Base-by-base conservation (phyloP, 2,113 vertebrate species). In the Laticauda laticaudata region DNA sequence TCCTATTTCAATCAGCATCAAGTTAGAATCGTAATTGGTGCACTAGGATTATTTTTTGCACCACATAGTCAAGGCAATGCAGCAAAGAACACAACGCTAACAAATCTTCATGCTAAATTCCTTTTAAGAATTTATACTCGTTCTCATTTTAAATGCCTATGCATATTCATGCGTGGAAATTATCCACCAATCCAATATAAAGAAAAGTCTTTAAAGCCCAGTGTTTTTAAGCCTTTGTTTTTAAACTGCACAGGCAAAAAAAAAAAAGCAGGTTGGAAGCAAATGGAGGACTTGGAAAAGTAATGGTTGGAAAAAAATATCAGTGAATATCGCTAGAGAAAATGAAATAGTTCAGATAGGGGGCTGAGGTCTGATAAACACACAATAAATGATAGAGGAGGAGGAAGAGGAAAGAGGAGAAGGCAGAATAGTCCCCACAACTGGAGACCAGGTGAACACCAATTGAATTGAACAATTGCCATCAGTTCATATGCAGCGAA, bases 231-330 rank as follows among this genome's bases (percentile, higher is more conserved):
- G 34, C 12, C 26, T 89, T n/a, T 55, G 39, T 89, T 89, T 57
- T 89, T 26, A 64, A n/a, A 54, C 69, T 5, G 15, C n/a, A 87
- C 45, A 29, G 6, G 86, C 20, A 51, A 51, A 51, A 51, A 8
- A 29, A 53, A 56, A 56, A 45, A 23, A 24, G 86, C 48, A 53
- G 45, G 5, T 87, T 87, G 4, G 26, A 87, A 51, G 26, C 23
- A 26, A 48, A 87, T 15, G 48, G 3, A 9, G 64, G 87, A 4
- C 2, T 26, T 75, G 45, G 0, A 2, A 9, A 51, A 34, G 4
- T 0, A 1, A 0, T 0, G 1, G 43, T 39, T 20, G 87, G 21
- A 1, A 4, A 20, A 2, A 14, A 1, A 21, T 51, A 81, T 39
- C 75, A 81, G 8, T 43, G 34, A 81, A n/a, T n/a, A n/a, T n/a